These are phyloP conservation scores for Anadara kagoshimensis DNA, from an alignment of 1,140 invertebrate species.

Conservation along the genomic window DNA sequence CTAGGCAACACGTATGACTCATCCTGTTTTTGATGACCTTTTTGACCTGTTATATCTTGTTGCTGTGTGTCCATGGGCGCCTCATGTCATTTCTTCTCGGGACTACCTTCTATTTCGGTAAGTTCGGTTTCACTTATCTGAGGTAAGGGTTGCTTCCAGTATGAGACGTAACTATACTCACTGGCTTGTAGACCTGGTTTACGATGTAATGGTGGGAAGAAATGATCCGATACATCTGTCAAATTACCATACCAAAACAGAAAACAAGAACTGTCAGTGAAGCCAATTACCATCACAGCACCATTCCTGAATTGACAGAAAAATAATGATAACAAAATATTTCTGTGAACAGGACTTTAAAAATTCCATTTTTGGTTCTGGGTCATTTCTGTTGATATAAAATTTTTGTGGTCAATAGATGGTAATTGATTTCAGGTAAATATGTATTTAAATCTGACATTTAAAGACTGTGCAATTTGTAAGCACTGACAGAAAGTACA, in stretches of 20 bases:
- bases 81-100: conserved; percentile 30
- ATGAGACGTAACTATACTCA: conserved; percentile 92
- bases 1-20: conserved; percentile 29
- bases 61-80: conserved; percentile 28
- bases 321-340: not conserved
- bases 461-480: no score
- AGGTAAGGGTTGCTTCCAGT: conserved; percentile 91
- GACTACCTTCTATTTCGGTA: not conserved
- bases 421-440: no score
- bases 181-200: conserved; percentile 70
- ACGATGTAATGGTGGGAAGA: conserved; percentile 84
- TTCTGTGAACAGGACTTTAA: not conserved
- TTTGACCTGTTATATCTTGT: conserved; percentile 16
- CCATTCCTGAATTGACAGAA: not conserved
- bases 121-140: conserved; percentile 54
- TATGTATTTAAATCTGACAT: no score
- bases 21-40: not conserved
- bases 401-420: no score
- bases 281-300: not conserved
- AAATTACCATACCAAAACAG: conserved; percentile 91
- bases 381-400: not conserved
- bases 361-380: not conserved
- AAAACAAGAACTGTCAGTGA: conserved; percentile 25
- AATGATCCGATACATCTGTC: conserved; percentile 94
- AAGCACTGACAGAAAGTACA: no score